These are phyloP conservation scores for Physeter macrocephalus DNA, from an alignment of 2,113 vertebrate species.

Conservation along the genomic window DNA sequence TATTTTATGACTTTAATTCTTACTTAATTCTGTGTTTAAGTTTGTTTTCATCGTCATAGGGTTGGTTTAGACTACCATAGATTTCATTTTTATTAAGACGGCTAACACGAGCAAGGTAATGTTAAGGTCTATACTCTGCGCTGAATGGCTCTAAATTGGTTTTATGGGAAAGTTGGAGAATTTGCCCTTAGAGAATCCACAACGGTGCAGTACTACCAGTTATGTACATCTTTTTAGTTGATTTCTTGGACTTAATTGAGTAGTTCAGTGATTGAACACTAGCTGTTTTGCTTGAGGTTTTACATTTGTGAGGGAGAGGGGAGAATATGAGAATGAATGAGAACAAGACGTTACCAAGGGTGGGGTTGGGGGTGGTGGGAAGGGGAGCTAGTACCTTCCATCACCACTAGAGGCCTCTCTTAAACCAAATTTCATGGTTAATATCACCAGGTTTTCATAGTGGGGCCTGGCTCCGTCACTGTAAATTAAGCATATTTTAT, in stretches of 20 bases:
- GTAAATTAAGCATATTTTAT: not conserved
- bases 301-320: not conserved
- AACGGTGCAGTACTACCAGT: not conserved
- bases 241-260: not conserved
- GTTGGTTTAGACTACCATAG: not conserved
- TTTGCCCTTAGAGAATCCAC: not conserved
- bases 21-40: not conserved
- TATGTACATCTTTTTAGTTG: not conserved
- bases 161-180: not conserved
- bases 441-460: not conserved
- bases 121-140: not conserved
- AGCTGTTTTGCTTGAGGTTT: not conserved
- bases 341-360: not conserved
- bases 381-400: not conserved
- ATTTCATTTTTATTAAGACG: conserved; percentile 24
- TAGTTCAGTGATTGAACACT: not conserved
- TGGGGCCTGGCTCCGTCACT: not conserved
- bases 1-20: not conserved
- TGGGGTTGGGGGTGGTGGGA: not conserved
- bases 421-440: conserved; percentile 38
- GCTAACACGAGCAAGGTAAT: not conserved
- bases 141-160: not conserved
- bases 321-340: not conserved
- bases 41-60: not conserved
- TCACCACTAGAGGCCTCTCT: conserved; percentile 80